Conservation (phyloP, 2,888 invertebrate species). For the Pogonocherus hispidulus region DNA sequence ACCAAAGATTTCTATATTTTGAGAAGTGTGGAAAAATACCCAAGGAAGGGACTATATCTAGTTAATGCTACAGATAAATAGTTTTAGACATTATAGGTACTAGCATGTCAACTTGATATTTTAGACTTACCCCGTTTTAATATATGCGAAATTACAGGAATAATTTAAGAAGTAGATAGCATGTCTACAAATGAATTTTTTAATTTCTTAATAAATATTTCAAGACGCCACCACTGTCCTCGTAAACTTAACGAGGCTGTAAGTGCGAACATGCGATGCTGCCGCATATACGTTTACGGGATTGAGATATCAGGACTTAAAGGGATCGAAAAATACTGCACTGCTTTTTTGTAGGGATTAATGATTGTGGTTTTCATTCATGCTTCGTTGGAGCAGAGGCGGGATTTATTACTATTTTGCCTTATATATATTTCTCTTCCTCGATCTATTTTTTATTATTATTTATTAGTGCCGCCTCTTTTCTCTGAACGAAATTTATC, state of each 20-base stretch:
- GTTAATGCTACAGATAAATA: too few relatives aligned
- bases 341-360: conserved; percentile 63
- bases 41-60: too few relatives aligned
- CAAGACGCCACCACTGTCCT: conserved; percentile 49
- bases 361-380: conserved; percentile 65
- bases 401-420: conserved; percentile 59
- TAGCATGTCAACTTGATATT: too few relatives aligned
- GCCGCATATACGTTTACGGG: conserved; percentile 53
- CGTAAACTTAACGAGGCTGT: conserved; percentile 55
- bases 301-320: conserved; percentile 64
- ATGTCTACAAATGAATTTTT: background rate
- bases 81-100: too few relatives aligned
- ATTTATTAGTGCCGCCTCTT: conserved; percentile 34
- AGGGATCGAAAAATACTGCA: conserved; percentile 61
- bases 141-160: too few relatives aligned
- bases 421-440: conserved; percentile 43
- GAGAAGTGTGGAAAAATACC: too few relatives aligned
- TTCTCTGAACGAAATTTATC: conserved; percentile 23
- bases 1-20: too few relatives aligned
- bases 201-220: conserved; percentile 9
- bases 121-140: too few relatives aligned
- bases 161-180: background rate
- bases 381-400: conserved; percentile 63
- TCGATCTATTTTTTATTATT: conserved; percentile 46
- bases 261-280: conserved; percentile 59